A percentile compares a stretch with the other conserved stretches of the same genome.
Conservation (phyloP, 2,113 vertebrate genomes). For the Gasterosteus aculeatus region DNA sequence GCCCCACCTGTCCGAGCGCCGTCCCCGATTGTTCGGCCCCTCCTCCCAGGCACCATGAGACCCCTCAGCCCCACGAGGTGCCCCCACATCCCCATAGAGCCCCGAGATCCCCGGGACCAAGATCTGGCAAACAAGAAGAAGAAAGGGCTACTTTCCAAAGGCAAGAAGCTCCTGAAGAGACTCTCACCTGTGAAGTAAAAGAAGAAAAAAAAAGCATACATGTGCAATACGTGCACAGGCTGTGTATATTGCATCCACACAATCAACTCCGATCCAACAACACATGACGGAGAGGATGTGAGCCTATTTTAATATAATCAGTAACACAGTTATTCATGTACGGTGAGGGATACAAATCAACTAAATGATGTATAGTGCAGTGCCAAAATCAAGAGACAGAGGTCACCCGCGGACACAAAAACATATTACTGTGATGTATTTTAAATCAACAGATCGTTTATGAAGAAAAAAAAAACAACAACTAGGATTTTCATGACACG, state of each 20-base stretch:
- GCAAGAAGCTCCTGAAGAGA: conserved; percentile 96
- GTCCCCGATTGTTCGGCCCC: conserved; percentile 90
- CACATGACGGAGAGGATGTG: conserved; percentile 47
- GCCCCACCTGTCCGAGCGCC: conserved; percentile 85
- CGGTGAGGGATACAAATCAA: conserved; percentile 48
- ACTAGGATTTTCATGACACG: conserved; percentile 89
- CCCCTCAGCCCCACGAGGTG: conserved; percentile 87
- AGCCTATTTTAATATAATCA: conserved; percentile 57
- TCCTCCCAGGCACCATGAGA: conserved; percentile 83
- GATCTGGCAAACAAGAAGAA: conserved; percentile 94
- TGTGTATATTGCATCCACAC: conserved; percentile 67
- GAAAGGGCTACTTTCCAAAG: conserved; percentile 97
- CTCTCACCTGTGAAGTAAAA: conserved; percentile 85
- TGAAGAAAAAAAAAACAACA: conserved; percentile 70
- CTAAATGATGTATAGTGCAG: conserved; percentile 65
- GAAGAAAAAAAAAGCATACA: conserved; percentile 18
- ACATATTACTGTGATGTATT: conserved; percentile 71
- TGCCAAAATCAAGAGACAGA: conserved; percentile 66
- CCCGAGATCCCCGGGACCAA: conserved; percentile 83
- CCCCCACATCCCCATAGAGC: conserved; percentile 51
- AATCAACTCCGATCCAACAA: conserved; percentile 62
- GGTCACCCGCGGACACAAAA: conserved; percentile 50
- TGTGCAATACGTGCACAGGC: conserved; percentile 43
- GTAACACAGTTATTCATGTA: conserved; percentile 48
- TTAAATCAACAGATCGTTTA: conserved; percentile 48